These are phyloP conservation scores for Watsonalla binaria DNA, from an alignment of 2,888 invertebrate species.

Conservation along the genomic window DNA sequence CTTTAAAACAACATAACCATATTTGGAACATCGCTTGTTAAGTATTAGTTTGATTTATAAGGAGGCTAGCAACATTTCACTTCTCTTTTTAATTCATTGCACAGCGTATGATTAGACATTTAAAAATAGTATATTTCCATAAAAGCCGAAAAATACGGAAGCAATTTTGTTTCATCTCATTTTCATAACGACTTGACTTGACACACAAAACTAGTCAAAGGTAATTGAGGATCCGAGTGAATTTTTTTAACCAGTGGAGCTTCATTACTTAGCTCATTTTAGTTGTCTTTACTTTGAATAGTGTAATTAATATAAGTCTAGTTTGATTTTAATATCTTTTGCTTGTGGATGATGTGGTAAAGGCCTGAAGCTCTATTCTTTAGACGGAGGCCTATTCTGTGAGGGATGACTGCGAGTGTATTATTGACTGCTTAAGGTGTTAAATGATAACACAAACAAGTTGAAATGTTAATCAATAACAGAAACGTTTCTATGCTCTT, in stretches of 20 bases:
- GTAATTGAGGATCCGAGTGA: slow-evolving; percentile 49
- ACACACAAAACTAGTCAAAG: slow-evolving; percentile 62
- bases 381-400: too few species aligned
- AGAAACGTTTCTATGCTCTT: slow-evolving; percentile 20
- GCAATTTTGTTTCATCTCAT: slow-evolving; percentile 7
- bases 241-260: slow-evolving; percentile 41
- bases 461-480: slow-evolving; percentile 45
- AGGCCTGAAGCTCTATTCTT: too few species aligned
- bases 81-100: slow-evolving; percentile 3
- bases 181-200: slow-evolving; percentile 22
- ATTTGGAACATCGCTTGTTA: background rate
- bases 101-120: slow-evolving; percentile 5
- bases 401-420: too few species aligned
- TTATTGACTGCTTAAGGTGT: slow-evolving; percentile 34
- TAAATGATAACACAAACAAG: slow-evolving; percentile 30
- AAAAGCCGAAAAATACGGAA: background rate
- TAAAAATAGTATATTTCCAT: background rate
- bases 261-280: slow-evolving; percentile 54
- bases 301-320: slow-evolving; percentile 30
- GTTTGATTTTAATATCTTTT: slow-evolving; percentile 45
- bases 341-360: slow-evolving; percentile 4
- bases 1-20: slow-evolving; percentile 4
- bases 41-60: slow-evolving; percentile 19
- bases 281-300: slow-evolving; percentile 41
- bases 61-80: slow-evolving; percentile 65